phyloP scores from a whole-genome alignment of 2,797 vertebrate genomes.

The Xenentodon cancila region DNA sequence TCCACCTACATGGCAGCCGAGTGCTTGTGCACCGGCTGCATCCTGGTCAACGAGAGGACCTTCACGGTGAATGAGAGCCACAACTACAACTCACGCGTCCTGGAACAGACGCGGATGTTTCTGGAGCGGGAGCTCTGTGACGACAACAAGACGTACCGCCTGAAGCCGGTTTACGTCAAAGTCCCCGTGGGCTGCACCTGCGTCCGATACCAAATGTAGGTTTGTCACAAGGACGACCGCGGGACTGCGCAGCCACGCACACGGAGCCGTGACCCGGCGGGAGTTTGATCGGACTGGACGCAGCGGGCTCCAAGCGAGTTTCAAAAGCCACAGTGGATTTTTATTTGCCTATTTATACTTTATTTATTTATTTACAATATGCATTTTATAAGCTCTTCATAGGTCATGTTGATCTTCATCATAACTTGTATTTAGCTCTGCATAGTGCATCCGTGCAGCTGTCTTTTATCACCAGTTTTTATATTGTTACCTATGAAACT shows the following conservation, averaged over 20 bases:
- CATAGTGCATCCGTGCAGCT: conserved; percentile 26
- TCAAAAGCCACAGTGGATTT: conserved; percentile 1
- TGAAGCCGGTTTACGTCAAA: neutral
- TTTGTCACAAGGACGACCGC: neutral
- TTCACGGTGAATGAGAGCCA: conserved; percentile 23
- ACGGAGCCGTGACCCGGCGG: neutral
- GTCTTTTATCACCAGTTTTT: conserved; percentile 10
- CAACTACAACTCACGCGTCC: conserved; percentile 77
- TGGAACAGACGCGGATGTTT: conserved; percentile 80
- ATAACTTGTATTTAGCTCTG: conserved; percentile 27
- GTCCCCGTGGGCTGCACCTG: conserved; percentile 89
- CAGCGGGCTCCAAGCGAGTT: too few relatives aligned
- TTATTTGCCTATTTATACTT: conserved; percentile 36
- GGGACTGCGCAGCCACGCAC: too few relatives aligned
- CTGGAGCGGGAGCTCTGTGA: conserved; percentile 77
- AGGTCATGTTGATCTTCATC: conserved; percentile 2
- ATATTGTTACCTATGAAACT: conserved; percentile 22
- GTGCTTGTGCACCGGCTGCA: conserved; percentile 88
- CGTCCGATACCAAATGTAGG: conserved; percentile 35
- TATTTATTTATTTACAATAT: conserved; percentile 9
- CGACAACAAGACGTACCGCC: conserved; percentile 33
- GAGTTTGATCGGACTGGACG: neutral
- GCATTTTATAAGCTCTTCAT: conserved; percentile 9
- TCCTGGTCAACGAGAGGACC: conserved; percentile 56
- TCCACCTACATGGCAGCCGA: conserved; percentile 78